phyloP scores from a whole-genome alignment of 2,888 invertebrate genomes.

The Drosophila nigricruria region DNA sequence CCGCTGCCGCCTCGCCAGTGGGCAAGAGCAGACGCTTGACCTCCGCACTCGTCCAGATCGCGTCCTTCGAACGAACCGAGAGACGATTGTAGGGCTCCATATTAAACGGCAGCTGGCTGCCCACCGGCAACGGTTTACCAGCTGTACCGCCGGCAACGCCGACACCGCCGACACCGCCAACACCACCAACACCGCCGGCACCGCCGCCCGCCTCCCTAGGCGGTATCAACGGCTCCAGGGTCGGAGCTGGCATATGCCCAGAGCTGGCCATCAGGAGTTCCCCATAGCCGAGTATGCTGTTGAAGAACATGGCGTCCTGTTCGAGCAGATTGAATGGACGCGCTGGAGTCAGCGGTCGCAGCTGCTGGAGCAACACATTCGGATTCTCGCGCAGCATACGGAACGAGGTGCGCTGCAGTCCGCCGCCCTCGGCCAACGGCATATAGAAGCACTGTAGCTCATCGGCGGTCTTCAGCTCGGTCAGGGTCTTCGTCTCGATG shows the following conservation, averaged over 20 bases:
- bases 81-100: constrained; percentile 1
- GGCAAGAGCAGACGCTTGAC: constrained; percentile 16
- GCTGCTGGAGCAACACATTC: constrained; percentile 64
- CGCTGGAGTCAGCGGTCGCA: constrained; percentile 61
- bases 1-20: neutral
- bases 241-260: neutral
- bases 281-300: constrained; percentile 56
- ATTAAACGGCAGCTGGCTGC: neutral
- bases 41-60: constrained; percentile 20
- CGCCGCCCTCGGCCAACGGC: constrained; percentile 45
- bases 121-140: neutral
- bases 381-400: constrained; percentile 75
- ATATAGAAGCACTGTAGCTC: constrained; percentile 75
- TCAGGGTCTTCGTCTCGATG: constrained; percentile 75
- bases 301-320: constrained; percentile 82
- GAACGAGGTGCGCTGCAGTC: constrained; percentile 78
- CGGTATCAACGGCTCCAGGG: neutral
- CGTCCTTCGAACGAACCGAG: constrained; percentile 3
- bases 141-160: constrained; percentile 11
- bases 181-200: too few species aligned
- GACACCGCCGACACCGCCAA: constrained; percentile 18
- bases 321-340: constrained; percentile 79
- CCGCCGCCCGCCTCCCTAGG: constrained; percentile 32
- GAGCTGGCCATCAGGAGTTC: constrained; percentile 7
- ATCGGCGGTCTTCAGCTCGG: constrained; percentile 72